phyloP scores from a whole-genome alignment of 2,888 invertebrate species.

The Drosophila nigricruria region DNA sequence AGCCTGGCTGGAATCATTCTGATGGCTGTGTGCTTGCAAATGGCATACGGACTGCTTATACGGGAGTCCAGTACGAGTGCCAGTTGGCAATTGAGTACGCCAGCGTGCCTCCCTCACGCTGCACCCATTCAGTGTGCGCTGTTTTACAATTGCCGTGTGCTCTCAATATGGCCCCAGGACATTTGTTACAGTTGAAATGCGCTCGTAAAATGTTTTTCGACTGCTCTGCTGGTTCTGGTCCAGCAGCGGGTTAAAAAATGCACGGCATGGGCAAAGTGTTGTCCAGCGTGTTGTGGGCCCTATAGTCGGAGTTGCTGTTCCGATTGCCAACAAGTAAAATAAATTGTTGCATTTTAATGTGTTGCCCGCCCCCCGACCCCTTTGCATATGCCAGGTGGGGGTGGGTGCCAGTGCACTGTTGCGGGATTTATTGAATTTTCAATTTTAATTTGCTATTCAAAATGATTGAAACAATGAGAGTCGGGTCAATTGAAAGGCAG shows the following conservation, averaged over 20 bases:
- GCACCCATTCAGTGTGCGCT: slow-evolving; percentile 18
- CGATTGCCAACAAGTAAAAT: slow-evolving; percentile 77
- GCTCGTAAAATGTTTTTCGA: slow-evolving; percentile 77
- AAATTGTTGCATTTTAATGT: slow-evolving; percentile 81
- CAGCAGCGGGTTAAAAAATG: slow-evolving; percentile 46
- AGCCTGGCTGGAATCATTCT: slow-evolving; percentile 6
- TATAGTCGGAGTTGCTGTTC: neutral
- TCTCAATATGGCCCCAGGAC: slow-evolving; percentile 66
- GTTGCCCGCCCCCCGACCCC: slow-evolving; percentile 15
- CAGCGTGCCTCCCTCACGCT: slow-evolving; percentile 13
- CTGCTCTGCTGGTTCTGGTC: slow-evolving; percentile 28
- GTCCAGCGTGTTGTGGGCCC: slow-evolving; percentile 15
- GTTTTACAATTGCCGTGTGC: slow-evolving; percentile 46
- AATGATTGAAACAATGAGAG: slow-evolving; percentile 9
- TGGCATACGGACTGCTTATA: slow-evolving; percentile 17
- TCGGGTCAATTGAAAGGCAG: slow-evolving; percentile 23
- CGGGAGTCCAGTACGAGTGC: slow-evolving; percentile 16
- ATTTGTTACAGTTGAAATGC: slow-evolving; percentile 82
- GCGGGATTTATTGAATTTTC: slow-evolving; percentile 78
- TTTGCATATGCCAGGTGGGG: slow-evolving; percentile 44
- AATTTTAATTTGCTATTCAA: slow-evolving; percentile 74
- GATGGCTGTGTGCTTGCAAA: slow-evolving; percentile 14
- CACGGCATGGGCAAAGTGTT: slow-evolving; percentile 22
- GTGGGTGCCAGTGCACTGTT: slow-evolving; percentile 34
- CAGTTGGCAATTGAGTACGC: slow-evolving; percentile 36